These are phyloP conservation scores for Danio aesculapii DNA, from an alignment of 2,797 vertebrate species.

Conservation along the genomic window DNA sequence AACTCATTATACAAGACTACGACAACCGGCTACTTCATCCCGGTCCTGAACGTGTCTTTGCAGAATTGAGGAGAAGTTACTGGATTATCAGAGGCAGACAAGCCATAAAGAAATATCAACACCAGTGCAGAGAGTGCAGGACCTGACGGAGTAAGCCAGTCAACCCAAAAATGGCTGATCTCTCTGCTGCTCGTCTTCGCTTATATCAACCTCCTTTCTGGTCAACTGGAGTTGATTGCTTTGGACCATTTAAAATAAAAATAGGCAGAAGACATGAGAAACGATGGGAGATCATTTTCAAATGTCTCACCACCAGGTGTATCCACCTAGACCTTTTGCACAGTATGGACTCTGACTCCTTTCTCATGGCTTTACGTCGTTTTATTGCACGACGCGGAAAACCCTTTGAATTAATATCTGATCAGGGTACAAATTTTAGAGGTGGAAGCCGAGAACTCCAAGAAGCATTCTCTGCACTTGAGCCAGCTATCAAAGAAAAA, in stretches of 20 bases:
- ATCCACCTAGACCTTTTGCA: constrained; percentile 37
- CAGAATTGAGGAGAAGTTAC: background rate
- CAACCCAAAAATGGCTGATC: constrained; percentile 16
- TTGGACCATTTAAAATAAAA: constrained; percentile 25
- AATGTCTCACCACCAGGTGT: constrained; percentile 10
- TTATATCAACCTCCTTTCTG: constrained; percentile 22
- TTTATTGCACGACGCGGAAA: constrained; percentile 14
- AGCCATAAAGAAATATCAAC: background rate
- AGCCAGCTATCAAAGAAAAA: background rate
- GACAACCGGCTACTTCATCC: background rate
- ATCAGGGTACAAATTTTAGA: constrained; percentile 41
- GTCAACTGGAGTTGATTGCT: constrained; percentile 39
- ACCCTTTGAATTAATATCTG: constrained; percentile 1
- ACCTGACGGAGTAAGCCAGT: background rate
- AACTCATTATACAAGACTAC: background rate
- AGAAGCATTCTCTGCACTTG: background rate
- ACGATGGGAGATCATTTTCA: constrained; percentile 31
- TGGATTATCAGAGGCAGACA: constrained; percentile 22
- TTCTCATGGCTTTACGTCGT: background rate
- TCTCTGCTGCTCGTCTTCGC: background rate
- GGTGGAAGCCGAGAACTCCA: background rate
- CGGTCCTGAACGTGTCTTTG: background rate
- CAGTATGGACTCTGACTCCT: constrained; percentile 6
- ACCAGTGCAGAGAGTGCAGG: background rate
- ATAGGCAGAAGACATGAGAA: constrained; percentile 27